These are phyloP conservation scores for Adrianichthys oophorus DNA, from an alignment of 2,797 vertebrate genomes.

Conservation along the genomic window DNA sequence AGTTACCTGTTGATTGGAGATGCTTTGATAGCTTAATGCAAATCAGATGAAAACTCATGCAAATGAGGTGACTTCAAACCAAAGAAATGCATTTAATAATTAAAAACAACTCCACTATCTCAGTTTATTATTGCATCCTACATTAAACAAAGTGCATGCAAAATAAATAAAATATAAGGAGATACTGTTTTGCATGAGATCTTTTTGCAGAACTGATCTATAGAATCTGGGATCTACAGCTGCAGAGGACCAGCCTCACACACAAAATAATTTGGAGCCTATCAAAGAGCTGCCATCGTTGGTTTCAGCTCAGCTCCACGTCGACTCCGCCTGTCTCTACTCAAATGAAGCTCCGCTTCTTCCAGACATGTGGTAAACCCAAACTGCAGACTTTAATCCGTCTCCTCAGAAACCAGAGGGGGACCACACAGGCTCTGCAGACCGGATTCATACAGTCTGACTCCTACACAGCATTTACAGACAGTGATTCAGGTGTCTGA, in stretches of 20 bases:
- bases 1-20: too few species aligned
- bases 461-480: conserved; percentile 47
- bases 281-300: conserved; percentile 16
- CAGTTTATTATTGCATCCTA: too few species aligned
- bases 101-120: too few species aligned
- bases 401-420: conserved; percentile 36
- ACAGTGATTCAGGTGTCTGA: conserved; percentile 55
- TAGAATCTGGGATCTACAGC: background rate
- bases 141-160: too few species aligned
- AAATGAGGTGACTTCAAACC: too few species aligned
- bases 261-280: conserved; percentile 2
- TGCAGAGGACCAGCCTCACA: background rate
- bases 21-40: too few species aligned
- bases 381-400: conserved; percentile 45
- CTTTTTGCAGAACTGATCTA: too few species aligned
- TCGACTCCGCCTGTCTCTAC: conserved; percentile 46
- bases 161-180: too few species aligned
- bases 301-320: conserved; percentile 26
- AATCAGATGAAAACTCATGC: too few species aligned
- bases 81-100: too few species aligned
- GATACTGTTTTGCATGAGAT: too few species aligned
- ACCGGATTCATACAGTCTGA: conserved; percentile 27
- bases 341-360: conserved; percentile 34
- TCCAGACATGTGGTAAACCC: conserved; percentile 58
- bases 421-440: conserved; percentile 49